These are phyloP conservation scores for Lithophane semibrunnea DNA, from an alignment of 2,888 invertebrate species.

Conservation along the genomic window DNA sequence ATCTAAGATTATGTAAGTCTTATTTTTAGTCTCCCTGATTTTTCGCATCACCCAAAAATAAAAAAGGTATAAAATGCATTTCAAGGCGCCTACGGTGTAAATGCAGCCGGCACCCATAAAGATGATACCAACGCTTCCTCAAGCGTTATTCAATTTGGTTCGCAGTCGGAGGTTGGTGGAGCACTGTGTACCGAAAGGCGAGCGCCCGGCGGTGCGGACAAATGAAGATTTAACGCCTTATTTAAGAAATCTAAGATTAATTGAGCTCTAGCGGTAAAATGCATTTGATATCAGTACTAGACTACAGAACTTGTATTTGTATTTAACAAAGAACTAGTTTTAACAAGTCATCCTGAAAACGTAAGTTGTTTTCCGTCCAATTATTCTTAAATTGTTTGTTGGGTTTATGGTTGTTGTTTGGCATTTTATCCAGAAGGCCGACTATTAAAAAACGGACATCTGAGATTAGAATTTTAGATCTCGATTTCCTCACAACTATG, in stretches of 20 bases:
- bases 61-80: neutral
- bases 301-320: too few species aligned
- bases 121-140: constrained; percentile 72
- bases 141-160: constrained; percentile 76
- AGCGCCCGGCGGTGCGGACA: constrained; percentile 43
- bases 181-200: constrained; percentile 51
- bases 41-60: neutral
- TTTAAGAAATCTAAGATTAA: constrained; percentile 56
- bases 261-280: constrained; percentile 16
- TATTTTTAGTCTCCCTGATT: neutral
- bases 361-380: neutral
- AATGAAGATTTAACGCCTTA: constrained; percentile 63
- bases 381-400: neutral
- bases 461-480: neutral
- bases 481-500: neutral
- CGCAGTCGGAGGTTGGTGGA: constrained; percentile 59
- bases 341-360: too few species aligned
- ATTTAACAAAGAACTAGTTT: neutral
- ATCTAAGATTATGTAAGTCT: neutral
- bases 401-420: too few species aligned
- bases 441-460: neutral
- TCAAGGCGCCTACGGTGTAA: constrained; percentile 48
- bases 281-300: neutral
- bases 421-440: neutral
- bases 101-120: constrained; percentile 61